Conservation (phyloP, 1,140 invertebrate genomes). For the Pachypeltis micranthus region DNA sequence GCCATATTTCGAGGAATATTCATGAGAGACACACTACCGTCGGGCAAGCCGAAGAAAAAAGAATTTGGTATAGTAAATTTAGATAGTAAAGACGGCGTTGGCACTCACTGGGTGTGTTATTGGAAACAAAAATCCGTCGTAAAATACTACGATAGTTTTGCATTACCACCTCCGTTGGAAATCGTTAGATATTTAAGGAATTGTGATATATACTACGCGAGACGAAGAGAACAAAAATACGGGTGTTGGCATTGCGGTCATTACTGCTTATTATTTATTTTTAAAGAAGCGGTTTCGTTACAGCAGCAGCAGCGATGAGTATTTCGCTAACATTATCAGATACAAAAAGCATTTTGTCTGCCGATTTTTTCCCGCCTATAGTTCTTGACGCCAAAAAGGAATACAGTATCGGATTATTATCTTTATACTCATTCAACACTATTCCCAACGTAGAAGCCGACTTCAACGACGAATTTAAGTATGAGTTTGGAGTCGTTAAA, state of each 20-base stretch:
- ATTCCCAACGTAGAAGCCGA: neutral
- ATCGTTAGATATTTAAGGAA: neutral
- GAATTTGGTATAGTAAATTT: constrained; percentile 31
- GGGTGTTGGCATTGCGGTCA: neutral
- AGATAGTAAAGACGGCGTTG: constrained; percentile 32
- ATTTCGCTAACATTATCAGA: neutral
- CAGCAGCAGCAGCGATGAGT: neutral
- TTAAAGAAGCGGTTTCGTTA: neutral
- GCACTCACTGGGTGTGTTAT: constrained; percentile 33
- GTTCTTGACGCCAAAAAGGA: neutral
- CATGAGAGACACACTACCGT: constrained; percentile 17
- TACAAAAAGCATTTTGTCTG: neutral
- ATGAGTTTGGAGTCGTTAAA: neutral
- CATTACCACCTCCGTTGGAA: neutral
- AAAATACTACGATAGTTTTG: constrained; percentile 14
- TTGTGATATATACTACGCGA: neutral
- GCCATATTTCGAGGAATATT: constrained; percentile 25
- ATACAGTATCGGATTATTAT: neutral
- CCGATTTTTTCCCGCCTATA: too few relatives aligned
- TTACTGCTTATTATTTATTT: neutral
- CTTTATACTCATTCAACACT: neutral
- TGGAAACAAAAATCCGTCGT: constrained; percentile 23
- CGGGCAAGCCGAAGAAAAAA: constrained; percentile 24
- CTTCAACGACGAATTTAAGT: neutral
- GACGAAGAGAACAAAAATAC: neutral